Evolutionary conservation across 2,888 invertebrate genomes (phyloP), one percentile per base, ranked within the genome.

Genomic region (Andrena flavipes): DNA sequence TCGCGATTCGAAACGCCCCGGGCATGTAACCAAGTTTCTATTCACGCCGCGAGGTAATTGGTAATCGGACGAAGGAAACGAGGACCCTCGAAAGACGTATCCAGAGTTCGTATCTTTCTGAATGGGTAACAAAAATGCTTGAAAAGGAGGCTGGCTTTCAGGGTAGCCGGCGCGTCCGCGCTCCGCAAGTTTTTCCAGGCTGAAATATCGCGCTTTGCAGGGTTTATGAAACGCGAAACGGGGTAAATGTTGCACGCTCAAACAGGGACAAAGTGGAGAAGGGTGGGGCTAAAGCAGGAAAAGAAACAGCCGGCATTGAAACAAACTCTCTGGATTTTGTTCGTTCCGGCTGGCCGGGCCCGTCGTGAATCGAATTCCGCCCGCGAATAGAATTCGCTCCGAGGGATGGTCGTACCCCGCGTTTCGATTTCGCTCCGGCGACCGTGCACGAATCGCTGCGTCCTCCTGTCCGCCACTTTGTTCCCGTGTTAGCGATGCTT

Each of bases 361-460:
- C 71, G 84, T 82, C 84, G 77, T 82, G 88, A 91, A 91, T 91
- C 87, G 84, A 87, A 91, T 91, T 90, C 83, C 84, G 59, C 30
- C 60, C 81, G 83, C 89, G 84, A 85, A 85, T 87, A 80, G 85
- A 91, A 91, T 90, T 88, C 89, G 88, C 90, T 91, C 89, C 78
- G 78, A 85, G 76, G n/a, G 82, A 81, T 86, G 60, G 69, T 83
- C 76, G 71, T 67, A 70, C 71, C 72, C 20, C 16, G 30, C n/a
- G 54, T 49, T 60, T 49, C 79, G 60, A 70, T 73, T 63, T 76
- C 33, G 62, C 26, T 70, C 59, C 75, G 26, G 35, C 62, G 65
- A 51, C 71, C 62, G 74, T 62, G 68, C 60, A 49, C 56, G 8
- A 76, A 71, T 72, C 62, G 48, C 51, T 70, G 63, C 54, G 51